Percentiles rank a stretch among this genome's conserved stretches.
Evolutionary conservation across 2,888 invertebrate genomes (phyloP).

Genomic region (Ornithoptera alexandrae): DNA sequence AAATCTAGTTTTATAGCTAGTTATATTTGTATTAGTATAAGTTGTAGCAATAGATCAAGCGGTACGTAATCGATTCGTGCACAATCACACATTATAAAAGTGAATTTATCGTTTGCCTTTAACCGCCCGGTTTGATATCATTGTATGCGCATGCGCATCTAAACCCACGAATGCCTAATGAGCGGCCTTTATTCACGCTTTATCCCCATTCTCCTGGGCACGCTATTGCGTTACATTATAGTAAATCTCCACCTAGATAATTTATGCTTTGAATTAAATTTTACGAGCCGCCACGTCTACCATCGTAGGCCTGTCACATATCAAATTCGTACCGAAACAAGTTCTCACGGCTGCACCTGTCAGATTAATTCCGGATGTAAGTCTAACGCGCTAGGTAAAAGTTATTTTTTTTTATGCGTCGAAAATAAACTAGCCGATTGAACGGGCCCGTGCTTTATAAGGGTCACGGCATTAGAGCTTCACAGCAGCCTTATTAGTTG

Average conservation of each 20-base stretch:
- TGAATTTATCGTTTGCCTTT: conserved; percentile 9
- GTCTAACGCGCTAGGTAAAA: conserved; percentile 46
- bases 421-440: conserved; percentile 20
- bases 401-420: conserved; percentile 45
- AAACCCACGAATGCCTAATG: conserved; percentile 44
- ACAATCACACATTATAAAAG: conserved; percentile 10
- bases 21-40: neutral
- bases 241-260: conserved; percentile 63
- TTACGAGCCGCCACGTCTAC: conserved; percentile 67
- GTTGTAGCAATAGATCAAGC: neutral
- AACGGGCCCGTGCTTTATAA: conserved; percentile 13
- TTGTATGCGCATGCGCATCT: conserved; percentile 6
- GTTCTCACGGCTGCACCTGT: conserved; percentile 65
- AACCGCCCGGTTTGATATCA: conserved; percentile 5
- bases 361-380: conserved; percentile 59
- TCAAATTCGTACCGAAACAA: conserved; percentile 60
- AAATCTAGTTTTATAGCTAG: no score
- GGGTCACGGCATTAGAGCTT: conserved; percentile 16
- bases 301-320: conserved; percentile 58
- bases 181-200: conserved; percentile 57
- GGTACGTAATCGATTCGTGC: neutral
- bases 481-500: conserved; percentile 16
- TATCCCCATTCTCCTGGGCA: conserved; percentile 51
- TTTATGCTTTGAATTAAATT: conserved; percentile 69
- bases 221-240: conserved; percentile 59